Evolutionary conservation across 2,888 invertebrate genomes (phyloP), one percentile per base, ranked within the genome.

Genomic region (Brachypterus glaber): DNA sequence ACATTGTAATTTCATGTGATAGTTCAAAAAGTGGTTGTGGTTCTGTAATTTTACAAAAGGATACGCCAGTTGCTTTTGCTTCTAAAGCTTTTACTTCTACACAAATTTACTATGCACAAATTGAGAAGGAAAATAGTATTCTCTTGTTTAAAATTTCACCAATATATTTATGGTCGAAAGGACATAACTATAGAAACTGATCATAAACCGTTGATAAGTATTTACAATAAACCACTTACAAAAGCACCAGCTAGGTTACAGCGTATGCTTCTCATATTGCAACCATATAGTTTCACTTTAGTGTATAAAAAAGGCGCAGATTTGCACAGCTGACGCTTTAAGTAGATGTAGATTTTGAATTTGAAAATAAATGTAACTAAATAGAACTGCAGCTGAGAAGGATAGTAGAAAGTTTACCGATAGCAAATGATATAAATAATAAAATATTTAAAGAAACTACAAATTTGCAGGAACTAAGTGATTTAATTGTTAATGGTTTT

Each of bases 151-250:
- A 33, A 32, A 29, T 39, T 44, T 37, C 21, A 41, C 11, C 29
- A 36, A 15, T 41, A 38, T 27, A 17, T 50, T 0, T 52, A 42
- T 46, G 47, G 46, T 9, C 33, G 37, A 27, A 18, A 24, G 16
- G 12, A 48, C 5, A 15, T 16, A 4, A 42, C n/a, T 54, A 5
- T n/a, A 37, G 51, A 30, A 47, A 46, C 3, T 49, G n/a, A 55
- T 30, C 41, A 45, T 24, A 33, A 36, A 37, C 47, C 41, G 37
- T 14, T 42, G 32, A 11, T 43, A 13, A 8, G 35, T 3, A 33
- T 43, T 41, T 34, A 45, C 11, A 40, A 40, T 30, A 44, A 43
- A 41, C 30, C 35, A n/a, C 21, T 44, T 9, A 39, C 33, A 30
- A 17, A 18, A 12, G 26, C 26, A 32, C 46, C 41, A 9, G 33